Percentiles rank a stretch among this genome's conserved stretches.
phyloP scores from a whole-genome alignment of 2,888 invertebrate genomes.

The Leptothorax acervorum region DNA sequence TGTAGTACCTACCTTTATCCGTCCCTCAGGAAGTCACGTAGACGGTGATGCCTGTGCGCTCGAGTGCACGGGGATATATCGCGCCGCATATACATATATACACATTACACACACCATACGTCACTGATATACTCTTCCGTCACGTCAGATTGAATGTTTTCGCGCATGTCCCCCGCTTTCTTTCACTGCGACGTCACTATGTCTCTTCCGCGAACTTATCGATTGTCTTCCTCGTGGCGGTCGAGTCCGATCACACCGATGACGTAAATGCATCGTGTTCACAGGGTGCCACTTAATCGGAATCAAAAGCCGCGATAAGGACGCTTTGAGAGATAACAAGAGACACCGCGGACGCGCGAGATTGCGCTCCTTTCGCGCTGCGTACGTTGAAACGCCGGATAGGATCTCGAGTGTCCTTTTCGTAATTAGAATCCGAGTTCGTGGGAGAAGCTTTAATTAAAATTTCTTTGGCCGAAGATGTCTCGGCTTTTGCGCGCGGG shows the following conservation, averaged over 20 bases:
- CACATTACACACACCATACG: background rate
- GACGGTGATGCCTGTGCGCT: slow-evolving; percentile 29
- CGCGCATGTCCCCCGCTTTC: background rate
- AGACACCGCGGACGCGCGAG: background rate
- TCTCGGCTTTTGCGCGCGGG: slow-evolving; percentile 17
- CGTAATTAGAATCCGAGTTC: slow-evolving; percentile 41
- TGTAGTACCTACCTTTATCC: slow-evolving; percentile 23
- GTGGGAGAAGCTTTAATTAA: slow-evolving; percentile 40
- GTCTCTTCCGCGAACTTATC: background rate
- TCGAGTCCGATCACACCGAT: background rate
- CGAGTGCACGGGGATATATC: slow-evolving; percentile 22
- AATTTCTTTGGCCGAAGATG: slow-evolving; percentile 21
- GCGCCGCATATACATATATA: background rate
- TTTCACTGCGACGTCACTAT: background rate
- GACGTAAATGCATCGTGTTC: background rate
- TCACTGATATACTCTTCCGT: slow-evolving; percentile 39
- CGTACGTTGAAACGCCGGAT: slow-evolving; percentile 29
- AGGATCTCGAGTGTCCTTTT: slow-evolving; percentile 22
- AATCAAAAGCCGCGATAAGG: slow-evolving; percentile 9
- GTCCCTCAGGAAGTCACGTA: slow-evolving; percentile 45
- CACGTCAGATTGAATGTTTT: slow-evolving; percentile 38
- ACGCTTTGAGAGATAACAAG: slow-evolving; percentile 32
- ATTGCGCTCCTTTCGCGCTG: slow-evolving; percentile 24
- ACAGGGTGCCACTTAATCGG: background rate
- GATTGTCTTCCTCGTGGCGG: background rate